Evolutionary conservation across 2,113 vertebrate genomes (phyloP).

Genomic region (Datnioides undecimradiatus): DNA sequence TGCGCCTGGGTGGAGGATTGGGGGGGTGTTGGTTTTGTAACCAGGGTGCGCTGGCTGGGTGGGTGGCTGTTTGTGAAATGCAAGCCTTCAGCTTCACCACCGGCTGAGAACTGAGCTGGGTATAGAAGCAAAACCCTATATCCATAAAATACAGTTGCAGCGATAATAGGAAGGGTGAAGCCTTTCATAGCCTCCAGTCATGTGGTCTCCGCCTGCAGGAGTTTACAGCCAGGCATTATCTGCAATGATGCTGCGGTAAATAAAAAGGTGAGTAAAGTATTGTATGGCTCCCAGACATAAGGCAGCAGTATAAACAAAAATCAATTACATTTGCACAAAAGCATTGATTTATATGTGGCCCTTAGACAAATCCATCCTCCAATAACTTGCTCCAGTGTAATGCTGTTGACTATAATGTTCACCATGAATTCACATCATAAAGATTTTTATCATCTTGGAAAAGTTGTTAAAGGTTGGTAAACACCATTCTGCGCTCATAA

Average conservation of each 20-base stretch:
- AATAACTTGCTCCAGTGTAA: slow-evolving; percentile 32
- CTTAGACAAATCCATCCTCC: slow-evolving; percentile 29
- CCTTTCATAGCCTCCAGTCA: slow-evolving; percentile 40
- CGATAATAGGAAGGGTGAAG: slow-evolving; percentile 46
- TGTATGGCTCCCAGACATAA: slow-evolving; percentile 47
- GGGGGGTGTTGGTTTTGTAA: slow-evolving; percentile 53
- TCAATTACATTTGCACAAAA: slow-evolving; percentile 60
- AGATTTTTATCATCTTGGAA: slow-evolving; percentile 60
- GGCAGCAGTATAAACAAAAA: slow-evolving; percentile 50
- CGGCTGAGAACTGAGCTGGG: slow-evolving; percentile 26
- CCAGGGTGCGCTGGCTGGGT: slow-evolving; percentile 31
- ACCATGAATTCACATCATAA: slow-evolving; percentile 47
- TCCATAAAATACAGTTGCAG: slow-evolving; percentile 63
- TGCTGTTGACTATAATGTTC: slow-evolving; percentile 17
- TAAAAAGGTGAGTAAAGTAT: slow-evolving; percentile 63
- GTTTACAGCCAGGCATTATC: slow-evolving; percentile 61
- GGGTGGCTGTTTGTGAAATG: slow-evolving; percentile 34
- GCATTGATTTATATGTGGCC: slow-evolving; percentile 43
- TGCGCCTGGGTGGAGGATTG: slow-evolving; percentile 32
- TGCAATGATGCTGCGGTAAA: slow-evolving; percentile 50
- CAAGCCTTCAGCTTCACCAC: slow-evolving; percentile 23
- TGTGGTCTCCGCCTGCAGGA: slow-evolving; percentile 32
- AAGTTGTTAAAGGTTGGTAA: slow-evolving; percentile 66
- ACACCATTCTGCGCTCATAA: slow-evolving; percentile 54
- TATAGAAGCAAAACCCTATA: slow-evolving; percentile 23